Conservation (phyloP, 1,140 invertebrate species). For the Diorhabda carinulata region DNA sequence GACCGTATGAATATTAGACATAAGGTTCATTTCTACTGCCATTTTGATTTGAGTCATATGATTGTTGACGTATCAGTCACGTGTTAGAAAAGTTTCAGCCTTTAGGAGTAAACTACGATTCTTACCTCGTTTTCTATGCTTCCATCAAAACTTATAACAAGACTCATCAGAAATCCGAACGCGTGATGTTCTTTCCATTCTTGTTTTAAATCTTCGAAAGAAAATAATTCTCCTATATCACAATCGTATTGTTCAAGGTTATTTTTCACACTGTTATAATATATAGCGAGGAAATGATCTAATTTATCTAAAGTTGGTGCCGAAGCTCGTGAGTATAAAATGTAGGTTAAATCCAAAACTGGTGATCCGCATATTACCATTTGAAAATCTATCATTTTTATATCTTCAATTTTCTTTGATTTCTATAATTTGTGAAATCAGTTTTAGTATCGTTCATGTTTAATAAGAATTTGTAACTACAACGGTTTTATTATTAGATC, state of each 20-base stretch:
- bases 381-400: constrained; percentile 53
- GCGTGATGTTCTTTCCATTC: constrained; percentile 44
- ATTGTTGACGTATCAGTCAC: too few relatives aligned
- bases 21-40: too few relatives aligned
- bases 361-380: constrained; percentile 54
- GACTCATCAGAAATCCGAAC: constrained; percentile 34
- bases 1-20: too few relatives aligned
- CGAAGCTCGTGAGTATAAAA: constrained; percentile 54
- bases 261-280: constrained; percentile 51
- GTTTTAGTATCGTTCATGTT: too few relatives aligned
- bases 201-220: constrained; percentile 43
- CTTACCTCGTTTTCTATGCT: too few relatives aligned
- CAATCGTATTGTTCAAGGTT: constrained; percentile 46
- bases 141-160: too few relatives aligned
- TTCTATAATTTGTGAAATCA: constrained; percentile 5
- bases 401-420: constrained; percentile 7
- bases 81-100: too few relatives aligned
- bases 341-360: constrained; percentile 55
- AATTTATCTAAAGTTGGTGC: constrained; percentile 49
- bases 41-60: too few relatives aligned
- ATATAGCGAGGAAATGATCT: constrained; percentile 51
- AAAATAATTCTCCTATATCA: constrained; percentile 49
- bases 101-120: too few relatives aligned
- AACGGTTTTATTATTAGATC: too few relatives aligned
- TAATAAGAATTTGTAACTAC: too few relatives aligned